Conservation (phyloP, 2,888 invertebrate species). For the Caradrina kadenii region DNA sequence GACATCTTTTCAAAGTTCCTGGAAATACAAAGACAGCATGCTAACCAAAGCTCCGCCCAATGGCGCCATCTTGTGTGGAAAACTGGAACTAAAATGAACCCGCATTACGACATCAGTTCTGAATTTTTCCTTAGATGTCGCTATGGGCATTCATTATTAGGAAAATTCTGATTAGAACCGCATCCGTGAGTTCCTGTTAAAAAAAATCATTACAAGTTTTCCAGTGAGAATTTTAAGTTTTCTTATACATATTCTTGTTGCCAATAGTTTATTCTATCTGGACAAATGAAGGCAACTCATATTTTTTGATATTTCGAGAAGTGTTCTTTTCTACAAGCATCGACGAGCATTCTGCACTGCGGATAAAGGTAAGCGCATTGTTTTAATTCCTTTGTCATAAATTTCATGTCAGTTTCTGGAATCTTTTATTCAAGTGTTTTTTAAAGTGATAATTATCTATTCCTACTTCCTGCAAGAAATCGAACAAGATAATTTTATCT, state of each 20-base stretch:
- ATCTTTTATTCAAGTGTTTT: background rate
- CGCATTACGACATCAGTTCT: constrained; percentile 28
- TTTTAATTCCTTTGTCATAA: constrained; percentile 14
- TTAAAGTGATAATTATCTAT: background rate
- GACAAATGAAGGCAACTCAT: constrained; percentile 20
- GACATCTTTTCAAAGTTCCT: constrained; percentile 52
- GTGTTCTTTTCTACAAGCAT: constrained; percentile 36
- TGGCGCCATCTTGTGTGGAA: constrained; percentile 54
- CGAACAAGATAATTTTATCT: constrained; percentile 16
- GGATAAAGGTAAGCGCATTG: constrained; percentile 56
- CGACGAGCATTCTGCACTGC: constrained; percentile 49
- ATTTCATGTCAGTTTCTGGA: background rate
- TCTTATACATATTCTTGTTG: constrained; percentile 21
- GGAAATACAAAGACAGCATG: constrained; percentile 20
- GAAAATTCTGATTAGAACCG: constrained; percentile 55
- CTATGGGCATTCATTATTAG: constrained; percentile 29
- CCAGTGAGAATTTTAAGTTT: constrained; percentile 32
- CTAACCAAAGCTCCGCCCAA: constrained; percentile 1
- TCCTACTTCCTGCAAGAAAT: constrained; percentile 5
- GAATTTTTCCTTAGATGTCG: constrained; percentile 60
- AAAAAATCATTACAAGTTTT: constrained; percentile 37
- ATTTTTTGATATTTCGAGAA: constrained; percentile 24
- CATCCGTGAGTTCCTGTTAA: constrained; percentile 29
- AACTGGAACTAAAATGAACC: constrained; percentile 27
- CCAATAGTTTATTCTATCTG: constrained; percentile 18